Base-by-base conservation (phyloP, 2,797 vertebrate genomes). In the Taenioides sp. region DNA sequence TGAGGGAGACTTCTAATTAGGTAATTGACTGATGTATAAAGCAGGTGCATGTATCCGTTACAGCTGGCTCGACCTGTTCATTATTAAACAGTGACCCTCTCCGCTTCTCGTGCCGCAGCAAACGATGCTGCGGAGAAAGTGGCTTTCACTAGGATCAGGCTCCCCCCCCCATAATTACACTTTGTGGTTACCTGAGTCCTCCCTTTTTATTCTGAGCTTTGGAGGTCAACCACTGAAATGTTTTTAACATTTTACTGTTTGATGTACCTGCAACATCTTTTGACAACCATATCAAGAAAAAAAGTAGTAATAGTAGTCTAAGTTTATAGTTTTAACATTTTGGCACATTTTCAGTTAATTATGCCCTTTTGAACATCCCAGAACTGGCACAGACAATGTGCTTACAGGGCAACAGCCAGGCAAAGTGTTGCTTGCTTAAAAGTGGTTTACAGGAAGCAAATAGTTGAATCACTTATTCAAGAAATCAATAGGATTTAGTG, bases 11-110 rank as follows among this genome's bases (percentile, higher is more conserved):
- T 87, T 94, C 90, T 94, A 94, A 95, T 95, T 94, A 95, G 92
- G 91, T 93, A 94, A 95, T 94, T 94, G 94, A 94, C 92, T 92
- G 92, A 93, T 87, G 91, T 90, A 91, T 91, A 92, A 91, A 93
- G 93, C 93, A 95, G 94, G 93, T 95, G 93, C 88, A 87, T 90
- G 92, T 94, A 94, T 95, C 93, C 47, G 83, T 94, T 94, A 94
- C 94, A 90, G 86, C 89, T 64, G 87, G 84, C 91, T 84, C 88
- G 88, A 94, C 93, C 93, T 90, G 90, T 93, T 91, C 93, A 93
- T 93, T 94, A 94, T 94, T 90, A 94, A 94, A 93, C 88, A 92
- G 77, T 93, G 93, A 94, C 93, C 93, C 92, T 93, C 87, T 90
- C 87, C 69, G 76, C 82, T 82, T 74, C 90, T 86, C 79, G 90